A percentile compares a stretch with the other conserved stretches of the same genome.
phyloP scores from a whole-genome alignment of 2,888 invertebrate species.

The Belgica antarctica region DNA sequence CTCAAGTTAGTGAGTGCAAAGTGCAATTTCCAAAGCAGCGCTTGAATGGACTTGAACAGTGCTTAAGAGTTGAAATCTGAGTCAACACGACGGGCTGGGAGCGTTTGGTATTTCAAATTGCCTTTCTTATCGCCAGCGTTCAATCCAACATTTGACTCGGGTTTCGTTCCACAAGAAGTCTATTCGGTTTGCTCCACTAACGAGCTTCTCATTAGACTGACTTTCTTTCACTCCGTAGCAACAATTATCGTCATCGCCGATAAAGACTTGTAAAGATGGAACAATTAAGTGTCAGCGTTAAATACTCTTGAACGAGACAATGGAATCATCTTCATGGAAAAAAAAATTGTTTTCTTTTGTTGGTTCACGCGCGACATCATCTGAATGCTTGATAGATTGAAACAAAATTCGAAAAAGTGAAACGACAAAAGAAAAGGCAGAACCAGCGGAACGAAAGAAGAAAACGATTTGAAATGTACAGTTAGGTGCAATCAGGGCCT shows the following conservation, averaged over 20 bases:
- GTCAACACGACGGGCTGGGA: not conserved
- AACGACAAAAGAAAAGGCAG: no score
- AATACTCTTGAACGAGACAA: not conserved
- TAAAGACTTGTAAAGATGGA: no score
- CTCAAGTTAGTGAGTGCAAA: not conserved
- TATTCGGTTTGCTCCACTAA: not conserved
- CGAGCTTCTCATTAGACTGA: not conserved
- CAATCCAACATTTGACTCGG: not conserved
- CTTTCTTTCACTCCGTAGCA: not conserved
- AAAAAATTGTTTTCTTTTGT: not conserved
- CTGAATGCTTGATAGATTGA: not conserved
- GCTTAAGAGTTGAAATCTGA: no score
- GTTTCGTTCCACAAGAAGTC: no score
- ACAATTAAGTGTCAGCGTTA: constrained; percentile 5
- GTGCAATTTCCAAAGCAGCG: constrained; percentile 1
- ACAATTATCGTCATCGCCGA: not conserved
- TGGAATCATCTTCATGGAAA: constrained; percentile 5
- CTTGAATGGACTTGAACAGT: not conserved
- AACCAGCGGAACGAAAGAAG: not conserved
- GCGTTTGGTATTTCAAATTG: not conserved
- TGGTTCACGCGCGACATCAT: constrained; percentile 1
- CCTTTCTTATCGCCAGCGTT: not conserved
- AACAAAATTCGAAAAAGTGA: no score
- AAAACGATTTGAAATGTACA: not conserved
- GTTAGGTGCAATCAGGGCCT: not conserved